A percentile compares a stretch with the other conserved stretches of the same genome.
These are phyloP conservation scores for Actinernus sp. DNA, from an alignment of 92 coral and sea anemone genomes.

Conservation along the genomic window DNA sequence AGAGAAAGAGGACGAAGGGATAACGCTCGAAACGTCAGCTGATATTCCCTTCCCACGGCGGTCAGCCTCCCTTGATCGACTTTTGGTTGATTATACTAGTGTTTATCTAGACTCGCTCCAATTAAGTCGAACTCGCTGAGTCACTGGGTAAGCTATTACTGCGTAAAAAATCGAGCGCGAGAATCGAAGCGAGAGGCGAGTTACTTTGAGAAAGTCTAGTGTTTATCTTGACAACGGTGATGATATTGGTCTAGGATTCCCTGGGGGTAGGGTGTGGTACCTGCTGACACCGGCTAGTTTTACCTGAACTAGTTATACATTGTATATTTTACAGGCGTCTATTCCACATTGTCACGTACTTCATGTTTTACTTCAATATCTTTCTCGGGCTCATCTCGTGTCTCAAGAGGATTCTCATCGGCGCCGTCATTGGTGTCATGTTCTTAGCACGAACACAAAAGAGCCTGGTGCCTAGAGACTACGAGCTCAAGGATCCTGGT, in stretches of 20 bases:
- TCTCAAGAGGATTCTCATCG: slow-evolving; percentile 65
- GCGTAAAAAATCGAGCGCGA: too few species aligned
- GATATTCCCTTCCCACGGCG: too few species aligned
- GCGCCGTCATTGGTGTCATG: slow-evolving; percentile 71
- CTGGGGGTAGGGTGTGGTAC: background rate
- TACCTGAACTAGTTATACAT: background rate
- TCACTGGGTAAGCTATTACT: too few species aligned
- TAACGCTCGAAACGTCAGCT: too few species aligned
- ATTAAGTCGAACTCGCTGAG: too few species aligned
- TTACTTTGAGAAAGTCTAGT: too few species aligned
- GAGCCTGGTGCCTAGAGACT: slow-evolving; percentile 82
- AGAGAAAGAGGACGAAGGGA: too few species aligned
- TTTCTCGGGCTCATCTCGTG: slow-evolving; percentile 88
- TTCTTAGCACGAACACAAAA: slow-evolving; percentile 85
- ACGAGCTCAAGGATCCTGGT: slow-evolving; percentile 90
- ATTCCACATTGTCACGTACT: slow-evolving; percentile 83
- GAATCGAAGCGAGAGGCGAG: too few species aligned
- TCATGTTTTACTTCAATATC: slow-evolving; percentile 85
- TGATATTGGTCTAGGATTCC: background rate
- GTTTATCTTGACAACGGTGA: too few species aligned
- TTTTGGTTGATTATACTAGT: too few species aligned
- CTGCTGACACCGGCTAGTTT: background rate
- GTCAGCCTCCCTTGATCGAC: too few species aligned
- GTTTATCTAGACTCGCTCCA: too few species aligned
- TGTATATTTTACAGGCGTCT: slow-evolving; percentile 53